Evolutionary conservation across 2,113 vertebrate genomes (phyloP), one percentile per base, ranked within the genome.

Genomic region (Sinocyclocheilus rhinocerous): DNA sequence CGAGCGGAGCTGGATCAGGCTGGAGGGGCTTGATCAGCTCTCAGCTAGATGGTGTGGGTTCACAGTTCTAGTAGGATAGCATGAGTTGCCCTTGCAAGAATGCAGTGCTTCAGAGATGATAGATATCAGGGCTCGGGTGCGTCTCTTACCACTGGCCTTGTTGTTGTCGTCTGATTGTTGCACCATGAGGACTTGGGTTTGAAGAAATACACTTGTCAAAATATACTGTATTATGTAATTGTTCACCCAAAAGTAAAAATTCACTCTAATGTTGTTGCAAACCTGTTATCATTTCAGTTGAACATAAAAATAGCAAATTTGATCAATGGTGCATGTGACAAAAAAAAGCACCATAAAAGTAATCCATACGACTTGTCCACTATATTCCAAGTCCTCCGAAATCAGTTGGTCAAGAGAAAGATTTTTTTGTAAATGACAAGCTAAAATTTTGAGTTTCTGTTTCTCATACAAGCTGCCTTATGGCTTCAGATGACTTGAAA

Each of bases 11-110:
- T 85, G 22, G 52, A 82, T 59, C 52, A 82, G 69, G 18, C 29
- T 67, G 29, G 57, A 82, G 69, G 72, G 33, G 70, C 45, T 76
- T 61, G 26, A 84, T 84, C 67, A 55, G 67, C 82, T 84, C 82
- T 73, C 69, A 73, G 16, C 10, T 18, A 72, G 63, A 82, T 33
- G 48, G 24, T 83, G 67, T n/a, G 48, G 65, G 26, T 72, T 82
- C 45, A 70, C 24, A 73, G 67, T 73, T 55, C 67, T 73, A 73
- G 82, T 57, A 73, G 81, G 82, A 84, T 73, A 33, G 18, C 57
- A 77, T 39, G 59, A 42, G 70, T 69, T 77, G 33, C 20, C 57
- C 48, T 39, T 55, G 59, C 45, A 36, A 59, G 67, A 84, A 73
- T 84, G 12, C n/a, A 57, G 69, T 73, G 82, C 69, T 84, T 73